Evolutionary conservation across 2,888 invertebrate genomes (phyloP).

Genomic region (Lepeophtheirus nordmannii): DNA sequence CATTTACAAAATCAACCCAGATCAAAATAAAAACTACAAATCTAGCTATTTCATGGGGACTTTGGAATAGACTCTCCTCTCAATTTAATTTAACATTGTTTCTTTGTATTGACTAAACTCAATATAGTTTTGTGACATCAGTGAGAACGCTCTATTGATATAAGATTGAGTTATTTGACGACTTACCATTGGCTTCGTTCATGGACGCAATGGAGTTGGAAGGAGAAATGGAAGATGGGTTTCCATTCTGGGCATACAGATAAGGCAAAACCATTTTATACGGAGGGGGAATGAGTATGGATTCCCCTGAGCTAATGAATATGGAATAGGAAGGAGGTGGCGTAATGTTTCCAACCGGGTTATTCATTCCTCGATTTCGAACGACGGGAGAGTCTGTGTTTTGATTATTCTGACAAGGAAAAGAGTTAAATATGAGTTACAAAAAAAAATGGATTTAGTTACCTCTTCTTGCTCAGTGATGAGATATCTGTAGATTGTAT

Average conservation of each 20-base stretch:
- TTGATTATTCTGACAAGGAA: background rate
- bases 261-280: background rate
- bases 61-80: too few species aligned
- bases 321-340: conserved; percentile 1
- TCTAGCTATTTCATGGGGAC: too few species aligned
- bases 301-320: background rate
- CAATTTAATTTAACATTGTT: too few species aligned
- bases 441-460: background rate
- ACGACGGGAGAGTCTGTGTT: background rate
- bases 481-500: background rate
- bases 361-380: conserved; percentile 4
- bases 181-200: background rate
- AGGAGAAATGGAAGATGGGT: background rate
- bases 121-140: too few species aligned
- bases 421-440: background rate
- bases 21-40: too few species aligned
- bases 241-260: background rate
- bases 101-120: too few species aligned
- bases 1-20: too few species aligned
- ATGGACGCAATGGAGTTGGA: background rate
- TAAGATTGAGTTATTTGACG: too few species aligned
- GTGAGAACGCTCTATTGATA: too few species aligned
- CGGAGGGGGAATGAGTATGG: background rate
- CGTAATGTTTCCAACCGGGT: background rate
- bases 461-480: background rate